These are phyloP conservation scores for Xestia ashworthii DNA, from an alignment of 2,888 invertebrate species.

Conservation along the genomic window DNA sequence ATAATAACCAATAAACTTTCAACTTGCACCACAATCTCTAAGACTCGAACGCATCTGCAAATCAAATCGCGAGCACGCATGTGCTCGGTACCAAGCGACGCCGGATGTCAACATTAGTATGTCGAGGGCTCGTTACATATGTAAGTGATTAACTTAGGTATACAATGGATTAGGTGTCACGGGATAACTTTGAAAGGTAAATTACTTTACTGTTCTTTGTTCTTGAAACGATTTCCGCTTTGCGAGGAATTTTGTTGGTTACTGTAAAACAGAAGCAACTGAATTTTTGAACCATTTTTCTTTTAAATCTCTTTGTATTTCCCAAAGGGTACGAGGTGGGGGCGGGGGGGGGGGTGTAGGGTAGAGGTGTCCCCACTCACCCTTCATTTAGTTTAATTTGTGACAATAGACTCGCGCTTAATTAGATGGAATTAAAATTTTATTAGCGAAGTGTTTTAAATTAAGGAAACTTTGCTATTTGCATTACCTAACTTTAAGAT, in stretches of 20 bases:
- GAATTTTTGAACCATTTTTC: too few species aligned
- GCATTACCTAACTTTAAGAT: not conserved
- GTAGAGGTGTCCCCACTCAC: too few species aligned
- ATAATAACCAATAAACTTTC: not conserved
- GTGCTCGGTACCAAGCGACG: slow-evolving; percentile 62
- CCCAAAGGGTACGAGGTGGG: too few species aligned
- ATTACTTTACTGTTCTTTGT: slow-evolving; percentile 40
- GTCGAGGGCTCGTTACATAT: slow-evolving; percentile 57
- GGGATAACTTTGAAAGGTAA: slow-evolving; percentile 41
- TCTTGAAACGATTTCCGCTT: slow-evolving; percentile 16
- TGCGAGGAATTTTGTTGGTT: not conserved
- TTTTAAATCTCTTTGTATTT: too few species aligned
- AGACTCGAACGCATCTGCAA: slow-evolving; percentile 84
- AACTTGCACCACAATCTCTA: slow-evolving; percentile 68
- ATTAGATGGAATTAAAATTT: too few species aligned
- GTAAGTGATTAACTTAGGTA: slow-evolving; percentile 56
- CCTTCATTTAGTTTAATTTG: too few species aligned
- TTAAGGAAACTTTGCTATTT: too few species aligned
- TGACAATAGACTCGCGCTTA: not conserved
- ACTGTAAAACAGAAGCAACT: not conserved
- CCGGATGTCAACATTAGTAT: slow-evolving; percentile 78
- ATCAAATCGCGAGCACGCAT: slow-evolving; percentile 86
- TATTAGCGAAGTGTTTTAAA: too few species aligned
- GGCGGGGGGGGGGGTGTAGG: too few species aligned
- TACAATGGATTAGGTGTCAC: slow-evolving; percentile 37